A percentile compares a stretch with the other conserved stretches of the same genome.
phyloP scores from a whole-genome alignment of 2,888 invertebrate species.

The Apamea epomidion region DNA sequence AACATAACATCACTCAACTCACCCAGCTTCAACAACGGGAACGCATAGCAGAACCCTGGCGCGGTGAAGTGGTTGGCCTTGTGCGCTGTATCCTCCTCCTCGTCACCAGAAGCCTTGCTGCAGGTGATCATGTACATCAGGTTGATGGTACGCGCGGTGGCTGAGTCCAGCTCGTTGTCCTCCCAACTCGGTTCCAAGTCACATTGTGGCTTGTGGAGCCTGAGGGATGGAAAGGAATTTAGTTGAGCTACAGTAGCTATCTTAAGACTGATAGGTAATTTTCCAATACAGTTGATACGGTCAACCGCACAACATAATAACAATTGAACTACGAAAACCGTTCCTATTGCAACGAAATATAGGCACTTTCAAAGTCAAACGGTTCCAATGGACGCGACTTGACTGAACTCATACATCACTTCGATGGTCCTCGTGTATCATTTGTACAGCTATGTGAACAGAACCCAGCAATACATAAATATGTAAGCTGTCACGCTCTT shows the following conservation, averaged over 20 bases:
- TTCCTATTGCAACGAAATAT: neutral
- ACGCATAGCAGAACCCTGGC: conserved; percentile 95
- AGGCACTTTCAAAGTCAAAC: neutral
- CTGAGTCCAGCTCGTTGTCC: conserved; percentile 91
- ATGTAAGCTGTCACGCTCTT: too few species aligned
- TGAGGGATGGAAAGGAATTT: conserved; percentile 52
- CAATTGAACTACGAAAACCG: neutral
- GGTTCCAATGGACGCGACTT: neutral
- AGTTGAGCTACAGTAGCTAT: neutral
- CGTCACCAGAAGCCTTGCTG: conserved; percentile 49
- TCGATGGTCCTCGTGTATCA: too few species aligned
- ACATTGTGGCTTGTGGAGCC: conserved; percentile 95
- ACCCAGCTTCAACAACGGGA: conserved; percentile 93
- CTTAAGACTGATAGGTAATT: neutral
- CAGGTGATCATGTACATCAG: conserved; percentile 89
- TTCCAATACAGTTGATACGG: neutral
- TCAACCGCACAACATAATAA: neutral
- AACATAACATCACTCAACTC: conserved; percentile 14
- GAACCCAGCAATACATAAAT: too few species aligned
- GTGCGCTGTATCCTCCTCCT: conserved; percentile 45
- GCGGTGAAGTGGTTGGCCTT: conserved; percentile 89
- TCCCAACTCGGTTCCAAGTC: conserved; percentile 95
- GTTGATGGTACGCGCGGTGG: conserved; percentile 92
- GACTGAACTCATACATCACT: neutral
- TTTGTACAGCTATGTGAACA: too few species aligned